phyloP scores from a whole-genome alignment of 2,113 vertebrate species.

The Cyanoliseus patagonus region DNA sequence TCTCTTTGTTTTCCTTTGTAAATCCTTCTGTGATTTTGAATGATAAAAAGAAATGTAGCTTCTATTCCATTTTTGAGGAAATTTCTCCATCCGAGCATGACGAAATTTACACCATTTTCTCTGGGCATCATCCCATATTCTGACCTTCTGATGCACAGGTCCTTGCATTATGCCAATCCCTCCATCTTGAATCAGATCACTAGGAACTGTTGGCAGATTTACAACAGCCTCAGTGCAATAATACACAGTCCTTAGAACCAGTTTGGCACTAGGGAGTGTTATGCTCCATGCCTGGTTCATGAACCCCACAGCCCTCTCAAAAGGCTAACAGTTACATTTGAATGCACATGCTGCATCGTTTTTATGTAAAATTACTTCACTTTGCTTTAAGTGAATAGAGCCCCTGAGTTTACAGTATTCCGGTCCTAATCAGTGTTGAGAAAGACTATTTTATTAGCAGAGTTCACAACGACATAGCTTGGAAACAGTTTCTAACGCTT shows the following conservation, averaged over 20 bases:
- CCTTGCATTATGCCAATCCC: not conserved
- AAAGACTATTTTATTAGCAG: not conserved
- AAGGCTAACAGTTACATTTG: not conserved
- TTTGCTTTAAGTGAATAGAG: not conserved
- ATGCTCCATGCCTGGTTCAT: rapidly evolving
- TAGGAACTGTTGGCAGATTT: not conserved
- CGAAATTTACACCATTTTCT: not conserved
- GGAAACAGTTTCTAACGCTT: not conserved
- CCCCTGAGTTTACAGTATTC: not conserved
- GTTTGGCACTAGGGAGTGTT: too few relatives aligned
- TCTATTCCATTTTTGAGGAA: not conserved
- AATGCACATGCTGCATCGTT: not conserved
- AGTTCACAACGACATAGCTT: not conserved
- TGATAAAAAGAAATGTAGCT: not conserved
- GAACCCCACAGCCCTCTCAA: not conserved
- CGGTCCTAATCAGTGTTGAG: not conserved
- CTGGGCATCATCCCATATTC: not conserved
- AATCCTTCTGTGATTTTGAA: not conserved
- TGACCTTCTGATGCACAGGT: not conserved
- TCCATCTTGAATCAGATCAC: not conserved
- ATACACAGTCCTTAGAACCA: not conserved
- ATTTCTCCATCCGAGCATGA: not conserved
- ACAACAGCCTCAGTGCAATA: not conserved
- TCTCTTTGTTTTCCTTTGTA: not conserved
- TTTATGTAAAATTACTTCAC: not conserved